Conservation (phyloP, 2,113 vertebrate genomes). For the Pogona vitticeps region DNA sequence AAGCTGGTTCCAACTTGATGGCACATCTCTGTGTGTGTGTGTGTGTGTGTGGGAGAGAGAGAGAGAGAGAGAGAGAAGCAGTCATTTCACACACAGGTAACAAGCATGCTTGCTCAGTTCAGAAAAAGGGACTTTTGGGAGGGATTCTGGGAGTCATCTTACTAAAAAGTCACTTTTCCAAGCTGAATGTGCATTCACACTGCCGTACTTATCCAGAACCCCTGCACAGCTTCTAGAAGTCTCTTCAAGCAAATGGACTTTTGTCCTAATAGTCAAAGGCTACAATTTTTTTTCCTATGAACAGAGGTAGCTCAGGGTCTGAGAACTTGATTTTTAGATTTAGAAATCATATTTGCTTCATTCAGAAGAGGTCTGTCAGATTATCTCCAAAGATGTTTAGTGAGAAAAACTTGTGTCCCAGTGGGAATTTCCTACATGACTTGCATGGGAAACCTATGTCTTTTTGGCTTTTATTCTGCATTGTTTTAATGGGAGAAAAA, state of each 20-base stretch:
- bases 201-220: neutral
- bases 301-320: neutral
- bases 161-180: neutral
- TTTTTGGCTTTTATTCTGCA: neutral
- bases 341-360: neutral
- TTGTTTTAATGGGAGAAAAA: neutral
- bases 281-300: neutral
- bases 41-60: too few species aligned
- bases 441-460: neutral
- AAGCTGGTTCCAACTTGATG: too few species aligned
- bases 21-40: too few species aligned
- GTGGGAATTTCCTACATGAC: neutral
- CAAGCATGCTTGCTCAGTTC: too few species aligned
- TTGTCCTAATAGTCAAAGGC: too few species aligned
- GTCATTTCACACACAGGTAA: too few species aligned
- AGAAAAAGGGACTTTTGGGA: too few species aligned
- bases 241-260: neutral
- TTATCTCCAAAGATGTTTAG: neutral
- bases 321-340: neutral
- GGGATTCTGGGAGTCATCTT: neutral
- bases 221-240: neutral
- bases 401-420: neutral
- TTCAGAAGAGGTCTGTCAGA: neutral
- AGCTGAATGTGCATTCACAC: neutral
- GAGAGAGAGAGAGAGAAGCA: too few species aligned